Conservation (phyloP, 2,888 invertebrate genomes). For the Acanthosepion esculentum region DNA sequence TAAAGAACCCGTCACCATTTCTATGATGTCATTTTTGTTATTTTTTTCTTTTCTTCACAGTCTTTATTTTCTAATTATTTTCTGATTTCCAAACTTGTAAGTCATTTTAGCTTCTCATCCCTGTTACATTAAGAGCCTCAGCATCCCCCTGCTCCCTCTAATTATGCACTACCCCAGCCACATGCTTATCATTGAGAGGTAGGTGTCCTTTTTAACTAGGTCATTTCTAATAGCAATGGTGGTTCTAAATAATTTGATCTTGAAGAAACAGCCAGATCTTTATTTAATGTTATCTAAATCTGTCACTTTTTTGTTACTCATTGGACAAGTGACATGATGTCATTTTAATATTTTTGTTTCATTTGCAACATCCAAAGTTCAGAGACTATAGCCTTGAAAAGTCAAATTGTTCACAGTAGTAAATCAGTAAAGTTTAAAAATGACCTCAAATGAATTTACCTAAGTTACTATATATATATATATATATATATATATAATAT, state of each 20-base stretch:
- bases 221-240: neutral
- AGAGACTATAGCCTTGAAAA: too few relatives aligned
- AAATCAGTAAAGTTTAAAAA: too few relatives aligned
- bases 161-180: neutral
- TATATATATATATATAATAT: too few relatives aligned
- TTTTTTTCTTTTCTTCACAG: slow-evolving; percentile 23
- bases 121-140: neutral
- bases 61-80: slow-evolving; percentile 45
- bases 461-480: too few relatives aligned
- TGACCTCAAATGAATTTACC: too few relatives aligned
- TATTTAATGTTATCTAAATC: too few relatives aligned
- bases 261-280: too few relatives aligned
- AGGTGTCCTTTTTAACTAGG: neutral
- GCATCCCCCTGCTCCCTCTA: neutral
- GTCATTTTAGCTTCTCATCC: neutral
- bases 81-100: slow-evolving; percentile 43
- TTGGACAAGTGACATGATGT: too few relatives aligned
- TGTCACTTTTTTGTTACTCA: too few relatives aligned
- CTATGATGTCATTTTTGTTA: neutral
- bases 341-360: too few relatives aligned
- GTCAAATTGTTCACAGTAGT: too few relatives aligned
- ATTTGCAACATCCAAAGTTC: too few relatives aligned
- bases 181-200: neutral
- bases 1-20: neutral
- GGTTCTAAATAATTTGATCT: neutral